Evolutionary conservation across 2,888 invertebrate species (phyloP).

Genomic region (Drosophila flavopinicola): DNA sequence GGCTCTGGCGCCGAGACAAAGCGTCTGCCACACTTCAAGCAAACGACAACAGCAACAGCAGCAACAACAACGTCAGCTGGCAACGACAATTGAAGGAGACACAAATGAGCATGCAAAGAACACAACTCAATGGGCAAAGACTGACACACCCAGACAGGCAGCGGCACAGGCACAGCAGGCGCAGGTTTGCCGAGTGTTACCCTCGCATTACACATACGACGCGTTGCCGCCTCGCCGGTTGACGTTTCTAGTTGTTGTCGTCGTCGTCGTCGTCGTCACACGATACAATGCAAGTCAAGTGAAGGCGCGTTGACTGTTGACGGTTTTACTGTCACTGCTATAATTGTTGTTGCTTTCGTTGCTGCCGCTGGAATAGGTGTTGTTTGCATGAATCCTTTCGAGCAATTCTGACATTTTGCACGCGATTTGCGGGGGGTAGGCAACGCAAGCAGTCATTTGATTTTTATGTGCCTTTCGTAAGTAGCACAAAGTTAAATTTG

Average conservation of each 20-base stretch:
- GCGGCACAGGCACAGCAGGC: conserved; percentile 23
- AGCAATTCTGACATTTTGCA: conserved; percentile 42
- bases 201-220: conserved; percentile 67
- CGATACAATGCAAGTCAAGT: conserved; percentile 72
- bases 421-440: conserved; percentile 35
- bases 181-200: conserved; percentile 27
- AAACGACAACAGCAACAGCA: conserved; percentile 31
- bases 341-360: conserved; percentile 30
- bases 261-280: neutral
- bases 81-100: conserved; percentile 76
- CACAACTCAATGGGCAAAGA: conserved; percentile 63
- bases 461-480: conserved; percentile 38
- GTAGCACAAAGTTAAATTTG: conserved; percentile 47
- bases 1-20: conserved; percentile 39
- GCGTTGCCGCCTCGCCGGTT: conserved; percentile 44
- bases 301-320: conserved; percentile 60
- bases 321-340: conserved; percentile 67
- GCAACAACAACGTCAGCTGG: conserved; percentile 28
- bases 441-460: conserved; percentile 36
- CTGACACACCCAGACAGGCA: conserved; percentile 33
- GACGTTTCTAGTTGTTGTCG: neutral
- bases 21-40: conserved; percentile 48
- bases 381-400: conserved; percentile 56
- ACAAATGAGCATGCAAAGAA: conserved; percentile 76
- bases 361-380: conserved; percentile 44